Base-by-base conservation (phyloP, 2,888 invertebrate genomes). In the Tenthredo amoena region DNA sequence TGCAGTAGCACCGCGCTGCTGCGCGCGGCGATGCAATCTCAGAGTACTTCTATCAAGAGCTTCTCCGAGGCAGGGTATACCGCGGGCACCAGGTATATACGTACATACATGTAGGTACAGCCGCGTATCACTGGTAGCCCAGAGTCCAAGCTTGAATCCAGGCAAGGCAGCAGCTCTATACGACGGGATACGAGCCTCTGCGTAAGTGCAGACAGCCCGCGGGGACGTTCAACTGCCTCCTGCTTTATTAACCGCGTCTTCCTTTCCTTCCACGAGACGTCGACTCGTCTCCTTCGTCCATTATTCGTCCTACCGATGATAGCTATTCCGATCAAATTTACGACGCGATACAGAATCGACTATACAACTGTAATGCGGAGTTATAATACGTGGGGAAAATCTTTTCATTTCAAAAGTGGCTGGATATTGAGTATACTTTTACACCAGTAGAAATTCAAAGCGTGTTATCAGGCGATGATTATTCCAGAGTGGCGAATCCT, bases 1-100 rank as follows among this genome's bases (percentile, higher is more conserved):
- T 83, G 83, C 83, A 83, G 83, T 83, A 83, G 83, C 83, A 71
- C 83, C 31, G 50, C 83, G 83, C 71, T 47, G 83, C 83, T 83
- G 68, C 43, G 47, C 68, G 83, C 83, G 83, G 83, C 83, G 83
- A 83, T 83, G 68, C 83, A 83, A 83, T 83, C 83, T 83, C 83
- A 83, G 83, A 83, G 83, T 83, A 50, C 83, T 83, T 83, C 83
- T 83, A 83, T 83, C 83, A 83, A 83, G 83, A 83, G 83, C 83
- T 83, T 68, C 83, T 83, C 68, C 68, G 68, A 62, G 83, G 65
- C 83, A 15, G 68, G 68, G 82, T 68, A 47, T 40, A 74, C n/a
- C 79, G 26, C n/a, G 62, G 47, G 62, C 40, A 81, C 62, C 81
- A 37, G 68, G 68, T 68, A 68, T 21, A 43, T 62, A 71, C 31